Evolutionary conservation across 2,113 vertebrate genomes (phyloP).

Genomic region (Festucalex cinctus): DNA sequence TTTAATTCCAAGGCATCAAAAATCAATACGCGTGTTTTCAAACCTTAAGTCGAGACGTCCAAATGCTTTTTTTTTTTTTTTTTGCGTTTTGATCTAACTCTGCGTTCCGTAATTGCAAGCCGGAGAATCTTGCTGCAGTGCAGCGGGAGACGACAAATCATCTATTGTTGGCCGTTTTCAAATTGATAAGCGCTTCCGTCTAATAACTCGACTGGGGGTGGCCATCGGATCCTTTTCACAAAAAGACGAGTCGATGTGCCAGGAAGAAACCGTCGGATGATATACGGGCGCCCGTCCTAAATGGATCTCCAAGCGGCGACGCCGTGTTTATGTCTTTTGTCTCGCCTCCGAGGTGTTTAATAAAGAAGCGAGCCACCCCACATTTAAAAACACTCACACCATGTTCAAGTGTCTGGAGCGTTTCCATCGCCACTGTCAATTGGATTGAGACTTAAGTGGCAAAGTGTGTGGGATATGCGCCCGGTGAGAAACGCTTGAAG

Average conservation of each 20-base stretch:
- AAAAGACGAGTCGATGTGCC: slow-evolving; percentile 6
- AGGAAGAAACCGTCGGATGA: slow-evolving; percentile 8
- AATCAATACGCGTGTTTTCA: slow-evolving; percentile 18
- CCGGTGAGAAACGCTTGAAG: slow-evolving; percentile 24
- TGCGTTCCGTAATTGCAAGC: not conserved
- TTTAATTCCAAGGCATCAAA: slow-evolving; percentile 27
- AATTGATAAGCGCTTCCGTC: slow-evolving; percentile 6
- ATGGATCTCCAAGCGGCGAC: slow-evolving; percentile 10
- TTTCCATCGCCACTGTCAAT: slow-evolving; percentile 65
- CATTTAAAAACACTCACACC: slow-evolving; percentile 48
- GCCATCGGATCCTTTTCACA: slow-evolving; percentile 19
- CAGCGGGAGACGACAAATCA: slow-evolving; percentile 18
- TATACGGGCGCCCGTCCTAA: slow-evolving; percentile 23
- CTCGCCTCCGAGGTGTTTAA: slow-evolving; percentile 46
- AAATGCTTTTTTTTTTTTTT: no score
- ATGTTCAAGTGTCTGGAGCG: slow-evolving; percentile 41
- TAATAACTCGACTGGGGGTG: slow-evolving; percentile 18
- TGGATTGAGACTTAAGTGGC: slow-evolving; percentile 48
- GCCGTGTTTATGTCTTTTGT: slow-evolving; percentile 44
- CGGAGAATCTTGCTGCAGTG: not conserved
- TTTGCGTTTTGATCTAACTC: slow-evolving; percentile 15
- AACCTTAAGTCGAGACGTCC: slow-evolving; percentile 1
- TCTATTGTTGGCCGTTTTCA: slow-evolving; percentile 15
- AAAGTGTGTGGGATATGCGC: slow-evolving; percentile 13
- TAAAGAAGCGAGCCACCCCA: slow-evolving; percentile 32